phyloP scores from a whole-genome alignment of 2,888 invertebrate species.

The Ptychoptera contaminata region DNA sequence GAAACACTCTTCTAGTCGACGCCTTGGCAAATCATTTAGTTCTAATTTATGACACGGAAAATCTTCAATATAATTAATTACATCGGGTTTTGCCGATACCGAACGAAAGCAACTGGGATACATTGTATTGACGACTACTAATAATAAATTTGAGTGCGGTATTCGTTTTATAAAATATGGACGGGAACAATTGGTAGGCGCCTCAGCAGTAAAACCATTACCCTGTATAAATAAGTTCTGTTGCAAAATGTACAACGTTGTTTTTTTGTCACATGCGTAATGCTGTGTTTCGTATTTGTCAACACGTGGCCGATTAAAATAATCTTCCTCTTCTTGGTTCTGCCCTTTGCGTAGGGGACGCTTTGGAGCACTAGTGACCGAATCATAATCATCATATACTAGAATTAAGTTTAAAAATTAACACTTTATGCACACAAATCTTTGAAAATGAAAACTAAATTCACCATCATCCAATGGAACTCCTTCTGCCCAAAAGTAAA shows the following conservation, averaged over 20 bases:
- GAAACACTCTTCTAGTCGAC: slow-evolving; percentile 58
- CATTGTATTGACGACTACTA: slow-evolving; percentile 52
- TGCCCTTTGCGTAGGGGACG: slow-evolving; percentile 17
- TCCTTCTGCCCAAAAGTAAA: slow-evolving; percentile 27
- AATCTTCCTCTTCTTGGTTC: slow-evolving; percentile 30
- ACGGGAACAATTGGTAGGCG: slow-evolving; percentile 33
- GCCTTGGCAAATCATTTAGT: slow-evolving; percentile 47
- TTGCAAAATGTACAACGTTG: slow-evolving; percentile 51
- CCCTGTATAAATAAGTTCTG: slow-evolving; percentile 35
- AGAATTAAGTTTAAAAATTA: background rate
- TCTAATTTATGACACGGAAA: slow-evolving; percentile 64
- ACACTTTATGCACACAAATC: slow-evolving; percentile 14
- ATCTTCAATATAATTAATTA: slow-evolving; percentile 32
- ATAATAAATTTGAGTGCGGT: slow-evolving; percentile 58
- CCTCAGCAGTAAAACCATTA: slow-evolving; percentile 25
- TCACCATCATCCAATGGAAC: slow-evolving; percentile 16
- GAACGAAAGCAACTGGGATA: slow-evolving; percentile 32
- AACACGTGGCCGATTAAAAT: slow-evolving; percentile 23
- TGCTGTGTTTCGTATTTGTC: slow-evolving; percentile 20
- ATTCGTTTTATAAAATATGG: slow-evolving; percentile 57
- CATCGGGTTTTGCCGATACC: slow-evolving; percentile 35
- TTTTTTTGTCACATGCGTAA: slow-evolving; percentile 57
- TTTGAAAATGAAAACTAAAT: slow-evolving; percentile 12
- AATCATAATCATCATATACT: background rate
- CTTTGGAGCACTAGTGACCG: slow-evolving; percentile 3